Conservation (phyloP, 2,113 vertebrate genomes). For the Phyllostomus hastatus region DNA sequence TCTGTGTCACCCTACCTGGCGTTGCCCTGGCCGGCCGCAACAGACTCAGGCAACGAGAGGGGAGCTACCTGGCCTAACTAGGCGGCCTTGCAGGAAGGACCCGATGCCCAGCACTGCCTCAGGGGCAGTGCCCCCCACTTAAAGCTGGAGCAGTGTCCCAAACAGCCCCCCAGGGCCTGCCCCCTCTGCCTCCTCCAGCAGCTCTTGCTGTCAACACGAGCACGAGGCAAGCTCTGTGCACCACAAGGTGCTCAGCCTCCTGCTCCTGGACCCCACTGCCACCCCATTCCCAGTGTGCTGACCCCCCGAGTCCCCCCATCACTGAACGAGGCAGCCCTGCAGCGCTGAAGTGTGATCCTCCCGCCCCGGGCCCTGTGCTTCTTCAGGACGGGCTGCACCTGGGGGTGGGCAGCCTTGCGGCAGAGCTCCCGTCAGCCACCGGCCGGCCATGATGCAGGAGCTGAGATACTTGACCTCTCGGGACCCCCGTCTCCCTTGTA, state of each 20-base stretch:
- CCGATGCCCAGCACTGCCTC: background rate
- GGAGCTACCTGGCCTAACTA: background rate
- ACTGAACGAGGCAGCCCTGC: background rate
- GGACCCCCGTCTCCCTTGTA: background rate
- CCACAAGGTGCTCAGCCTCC: background rate
- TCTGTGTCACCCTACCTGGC: background rate
- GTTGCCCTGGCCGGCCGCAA: background rate
- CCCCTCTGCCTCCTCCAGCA: background rate
- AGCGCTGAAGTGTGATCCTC: background rate
- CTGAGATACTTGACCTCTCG: background rate
- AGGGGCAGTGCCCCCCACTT: background rate
- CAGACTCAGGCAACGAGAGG: background rate
- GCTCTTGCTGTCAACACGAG: background rate
- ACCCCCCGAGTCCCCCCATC: fast-evolving
- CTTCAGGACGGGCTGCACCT: background rate
- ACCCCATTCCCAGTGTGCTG: background rate
- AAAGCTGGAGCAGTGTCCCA: background rate
- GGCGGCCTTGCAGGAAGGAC: background rate
- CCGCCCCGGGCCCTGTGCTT: fast-evolving
- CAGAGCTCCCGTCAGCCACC: background rate
- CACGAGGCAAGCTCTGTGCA: background rate
- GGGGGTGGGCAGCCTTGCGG: background rate
- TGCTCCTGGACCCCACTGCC: background rate
- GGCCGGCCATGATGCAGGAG: fast-evolving
- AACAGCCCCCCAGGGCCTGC: background rate